A percentile compares a stretch with the other conserved stretches of the same genome.
phyloP scores from a whole-genome alignment of 1,140 invertebrate species.

The Melanaphis sacchari region DNA sequence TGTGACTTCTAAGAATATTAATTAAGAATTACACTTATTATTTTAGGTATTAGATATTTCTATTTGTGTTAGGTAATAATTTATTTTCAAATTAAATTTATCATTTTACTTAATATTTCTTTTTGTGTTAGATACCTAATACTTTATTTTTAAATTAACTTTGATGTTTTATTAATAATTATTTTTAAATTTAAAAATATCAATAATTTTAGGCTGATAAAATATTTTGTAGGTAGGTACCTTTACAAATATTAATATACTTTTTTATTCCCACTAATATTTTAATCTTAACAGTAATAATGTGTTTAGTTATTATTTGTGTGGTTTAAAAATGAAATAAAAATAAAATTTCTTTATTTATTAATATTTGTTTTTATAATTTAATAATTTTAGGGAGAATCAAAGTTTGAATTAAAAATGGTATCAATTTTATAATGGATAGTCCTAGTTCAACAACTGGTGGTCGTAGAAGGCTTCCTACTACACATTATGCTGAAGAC shows the following conservation, averaged over 20 bases:
- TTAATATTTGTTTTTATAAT: background rate
- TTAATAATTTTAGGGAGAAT: background rate
- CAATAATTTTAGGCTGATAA: background rate
- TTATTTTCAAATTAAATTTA: constrained; percentile 6
- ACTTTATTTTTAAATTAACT: background rate
- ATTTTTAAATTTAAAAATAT: background rate
- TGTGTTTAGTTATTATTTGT: background rate
- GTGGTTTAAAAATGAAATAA: background rate
- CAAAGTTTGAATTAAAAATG: constrained; percentile 28
- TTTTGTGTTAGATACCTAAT: background rate
- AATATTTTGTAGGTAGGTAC: background rate
- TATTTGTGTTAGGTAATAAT: background rate
- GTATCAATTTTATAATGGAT: constrained; percentile 58
- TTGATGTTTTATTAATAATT: too few species aligned
- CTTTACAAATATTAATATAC: background rate
- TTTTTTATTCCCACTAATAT: background rate
- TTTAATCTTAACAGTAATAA: background rate
- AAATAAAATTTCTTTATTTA: background rate
- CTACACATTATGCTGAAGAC: constrained; percentile 80
- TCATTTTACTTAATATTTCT: background rate
- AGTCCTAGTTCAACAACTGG: constrained; percentile 62
- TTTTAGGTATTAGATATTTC: background rate
- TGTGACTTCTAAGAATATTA: background rate
- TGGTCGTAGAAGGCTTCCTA: constrained; percentile 74
- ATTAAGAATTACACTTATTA: background rate